These are phyloP conservation scores for Climacteris rufus DNA, from an alignment of 2,113 vertebrate genomes.

Conservation along the genomic window DNA sequence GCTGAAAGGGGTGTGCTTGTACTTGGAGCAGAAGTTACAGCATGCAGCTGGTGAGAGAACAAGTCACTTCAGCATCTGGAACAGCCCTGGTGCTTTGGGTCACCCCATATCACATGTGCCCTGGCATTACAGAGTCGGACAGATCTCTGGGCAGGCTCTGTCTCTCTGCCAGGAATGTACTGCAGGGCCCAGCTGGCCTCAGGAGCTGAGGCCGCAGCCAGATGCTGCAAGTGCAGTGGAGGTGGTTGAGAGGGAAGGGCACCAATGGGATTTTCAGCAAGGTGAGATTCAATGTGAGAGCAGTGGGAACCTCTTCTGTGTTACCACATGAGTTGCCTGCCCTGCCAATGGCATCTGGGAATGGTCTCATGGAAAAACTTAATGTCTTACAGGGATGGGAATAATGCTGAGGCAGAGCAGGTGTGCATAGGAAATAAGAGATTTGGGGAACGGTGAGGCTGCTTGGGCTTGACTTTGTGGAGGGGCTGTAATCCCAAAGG, in stretches of 20 bases:
- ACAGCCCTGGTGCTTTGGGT: neutral
- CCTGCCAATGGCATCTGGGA: neutral
- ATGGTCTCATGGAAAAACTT: neutral
- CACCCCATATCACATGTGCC: accelerated
- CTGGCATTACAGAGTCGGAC: accelerated
- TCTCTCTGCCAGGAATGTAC: neutral
- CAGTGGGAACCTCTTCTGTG: neutral
- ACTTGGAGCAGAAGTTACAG: neutral
- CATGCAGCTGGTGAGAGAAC: neutral
- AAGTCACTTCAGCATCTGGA: neutral
- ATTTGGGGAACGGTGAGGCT: neutral
- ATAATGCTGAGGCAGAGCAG: neutral
- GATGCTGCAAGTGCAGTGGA: neutral
- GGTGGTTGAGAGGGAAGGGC: neutral
- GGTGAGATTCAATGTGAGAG: neutral
- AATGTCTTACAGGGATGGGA: neutral
- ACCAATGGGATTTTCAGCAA: accelerated
- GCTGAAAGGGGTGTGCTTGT: neutral
- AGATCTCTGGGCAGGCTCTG: neutral
- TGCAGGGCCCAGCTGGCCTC: neutral
- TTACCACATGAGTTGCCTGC: neutral
- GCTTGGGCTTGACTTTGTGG: neutral
- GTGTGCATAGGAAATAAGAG: neutral
- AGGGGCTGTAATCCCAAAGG: neutral
- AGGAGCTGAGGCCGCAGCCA: neutral